Base-by-base conservation (phyloP, 2,888 invertebrate genomes). In the Lepeophtheirus nordmannii region DNA sequence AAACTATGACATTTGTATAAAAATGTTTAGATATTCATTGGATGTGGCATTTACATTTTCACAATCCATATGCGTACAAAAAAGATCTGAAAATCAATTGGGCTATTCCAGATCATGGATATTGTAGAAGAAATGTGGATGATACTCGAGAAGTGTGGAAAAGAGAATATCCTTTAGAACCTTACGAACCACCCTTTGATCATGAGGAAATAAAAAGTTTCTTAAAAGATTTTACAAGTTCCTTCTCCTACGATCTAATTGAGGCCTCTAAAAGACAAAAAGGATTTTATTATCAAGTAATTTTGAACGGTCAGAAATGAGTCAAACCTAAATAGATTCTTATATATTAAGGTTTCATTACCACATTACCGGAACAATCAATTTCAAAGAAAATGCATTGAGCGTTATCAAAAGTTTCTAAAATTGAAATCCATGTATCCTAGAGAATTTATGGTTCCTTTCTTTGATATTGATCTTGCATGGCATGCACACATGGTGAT, bases 41-140 rank as follows among this genome's bases (percentile, higher is more conserved):
- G 69, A 68, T 69, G 17, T 69, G 69, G 69, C 56, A 68, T 65
- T 68, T 68, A n/a, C 69, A 69, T 66, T 68, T 69, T 68, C 64
- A 68, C 37, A 67, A 68, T 12, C 69, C 69, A 10, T n/a, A 14
- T 17, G 17, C 17, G 11, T 62, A 62, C 62, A 62, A 62, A 62
- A 14, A 10, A 20, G 62, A 62, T 23, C 39, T 62, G 10, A 46
- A 62, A 40, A 30, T 30, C 30, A 30, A 30, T 30, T 30, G 30
- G 3, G 30, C 2, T 30, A 30, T 30, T 30, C 30, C 30, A 7
- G 30, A 30, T 30, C 30, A 30, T 30, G 30, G 30, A 5, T 30
- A 30, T 30, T 30, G 30, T 30, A 30, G 30, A 30, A 7, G 30
- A 30, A 30, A 30, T 30, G 7, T 67, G 23, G 58, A 62, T n/a